Percentiles rank a stretch among this genome's conserved stretches.
These are phyloP conservation scores for Cotesia vestalis DNA, from an alignment of 1,140 invertebrate species.

Conservation along the genomic window DNA sequence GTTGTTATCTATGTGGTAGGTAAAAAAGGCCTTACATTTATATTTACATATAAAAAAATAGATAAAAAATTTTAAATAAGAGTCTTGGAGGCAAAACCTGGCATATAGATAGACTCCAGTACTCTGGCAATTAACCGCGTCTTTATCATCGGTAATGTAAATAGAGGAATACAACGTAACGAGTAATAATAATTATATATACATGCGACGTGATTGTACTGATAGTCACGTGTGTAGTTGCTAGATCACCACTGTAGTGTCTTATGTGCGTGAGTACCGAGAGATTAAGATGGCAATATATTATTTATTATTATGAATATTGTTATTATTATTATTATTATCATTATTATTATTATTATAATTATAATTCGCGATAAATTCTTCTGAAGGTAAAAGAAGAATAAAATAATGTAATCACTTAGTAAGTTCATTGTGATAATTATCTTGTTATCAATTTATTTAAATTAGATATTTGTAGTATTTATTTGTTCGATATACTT, in stretches of 20 bases:
- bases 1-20: too few relatives aligned
- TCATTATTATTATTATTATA: background rate
- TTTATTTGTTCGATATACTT: background rate
- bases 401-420: background rate
- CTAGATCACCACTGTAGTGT: conserved; percentile 9
- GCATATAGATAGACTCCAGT: background rate
- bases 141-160: conserved; percentile 27
- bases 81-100: background rate
- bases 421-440: conserved; percentile 8
- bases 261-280: conserved; percentile 2
- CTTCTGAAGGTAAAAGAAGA: background rate
- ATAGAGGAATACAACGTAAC: conserved; percentile 23
- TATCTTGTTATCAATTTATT: background rate
- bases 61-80: background rate
- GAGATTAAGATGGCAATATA: background rate
- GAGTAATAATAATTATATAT: conserved; percentile 20
- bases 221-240: conserved; percentile 17
- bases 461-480: background rate
- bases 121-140: conserved; percentile 11
- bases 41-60: too few relatives aligned
- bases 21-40: background rate
- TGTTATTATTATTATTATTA: conserved; percentile 1
- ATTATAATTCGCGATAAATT: background rate
- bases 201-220: conserved; percentile 16
- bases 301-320: background rate